phyloP scores from a whole-genome alignment of 2,797 vertebrate species.

The Champsocephalus gunnari region DNA sequence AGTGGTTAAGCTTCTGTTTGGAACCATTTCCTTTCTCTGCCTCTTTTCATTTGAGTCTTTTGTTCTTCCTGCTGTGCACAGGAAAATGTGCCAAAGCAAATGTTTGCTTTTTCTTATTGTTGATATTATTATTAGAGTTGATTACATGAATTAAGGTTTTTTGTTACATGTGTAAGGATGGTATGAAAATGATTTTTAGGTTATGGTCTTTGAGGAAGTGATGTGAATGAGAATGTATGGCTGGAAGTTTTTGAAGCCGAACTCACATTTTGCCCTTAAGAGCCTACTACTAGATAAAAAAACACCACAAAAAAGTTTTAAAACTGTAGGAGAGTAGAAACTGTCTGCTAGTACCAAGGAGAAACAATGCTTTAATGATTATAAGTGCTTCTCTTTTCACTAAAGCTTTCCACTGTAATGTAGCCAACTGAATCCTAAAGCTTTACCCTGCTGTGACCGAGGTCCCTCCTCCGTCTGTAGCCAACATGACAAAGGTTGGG shows the following conservation, averaged over 20 bases:
- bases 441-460: constrained; percentile 76
- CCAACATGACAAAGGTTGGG: constrained; percentile 46
- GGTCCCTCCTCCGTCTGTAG: constrained; percentile 34
- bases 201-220: constrained; percentile 45
- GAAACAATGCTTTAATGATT: constrained; percentile 76
- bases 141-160: constrained; percentile 34
- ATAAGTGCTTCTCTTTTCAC: constrained; percentile 54
- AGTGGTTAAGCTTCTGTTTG: constrained; percentile 72
- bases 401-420: constrained; percentile 34
- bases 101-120: constrained; percentile 60
- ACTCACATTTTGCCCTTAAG: constrained; percentile 44
- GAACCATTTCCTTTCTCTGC: constrained; percentile 58
- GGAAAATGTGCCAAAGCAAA: constrained; percentile 71
- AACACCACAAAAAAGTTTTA: constrained; percentile 36
- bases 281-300: constrained; percentile 51
- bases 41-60: constrained; percentile 57
- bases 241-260: constrained; percentile 17
- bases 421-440: constrained; percentile 70
- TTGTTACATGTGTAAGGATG: constrained; percentile 55
- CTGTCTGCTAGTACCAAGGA: constrained; percentile 74
- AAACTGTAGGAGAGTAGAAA: constrained; percentile 73
- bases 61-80: constrained; percentile 57
- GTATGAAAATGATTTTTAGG: constrained; percentile 68
- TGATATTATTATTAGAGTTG: constrained; percentile 64
- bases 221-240: constrained; percentile 42